Evolutionary conservation across 1,140 invertebrate species (phyloP).

Genomic region (Trachymyrmex septentrionalis): DNA sequence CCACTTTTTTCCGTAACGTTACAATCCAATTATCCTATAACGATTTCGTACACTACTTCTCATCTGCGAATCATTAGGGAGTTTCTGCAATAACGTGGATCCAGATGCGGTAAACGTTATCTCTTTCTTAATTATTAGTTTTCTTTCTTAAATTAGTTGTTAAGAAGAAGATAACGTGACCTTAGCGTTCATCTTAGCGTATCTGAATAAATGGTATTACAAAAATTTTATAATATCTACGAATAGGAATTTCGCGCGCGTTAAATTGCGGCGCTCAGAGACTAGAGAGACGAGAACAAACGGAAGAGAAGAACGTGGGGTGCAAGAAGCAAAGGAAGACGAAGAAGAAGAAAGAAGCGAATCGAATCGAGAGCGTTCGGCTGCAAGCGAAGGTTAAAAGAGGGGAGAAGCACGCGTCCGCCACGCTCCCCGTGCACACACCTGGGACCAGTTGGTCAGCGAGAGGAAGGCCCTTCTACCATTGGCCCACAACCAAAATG

Average conservation of each 20-base stretch:
- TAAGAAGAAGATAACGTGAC: no score
- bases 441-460: conserved; percentile 78
- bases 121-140: no score
- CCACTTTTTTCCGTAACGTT: not conserved
- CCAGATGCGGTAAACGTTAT: no score
- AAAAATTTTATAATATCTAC: not conserved
- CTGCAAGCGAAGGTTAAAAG: conserved; percentile 75
- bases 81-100: no score
- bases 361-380: conserved; percentile 73
- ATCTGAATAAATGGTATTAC: no score
- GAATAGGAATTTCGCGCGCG: conserved; percentile 25
- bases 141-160: no score
- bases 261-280: conserved; percentile 16
- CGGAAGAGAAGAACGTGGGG: conserved; percentile 23
- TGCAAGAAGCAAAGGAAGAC: conserved; percentile 48
- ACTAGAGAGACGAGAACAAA: conserved; percentile 11
- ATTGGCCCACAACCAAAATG: conserved; percentile 77
- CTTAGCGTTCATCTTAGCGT: no score
- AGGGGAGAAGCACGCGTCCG: conserved; percentile 86
- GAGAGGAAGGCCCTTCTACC: conserved; percentile 68
- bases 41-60: not conserved
- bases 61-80: conserved; percentile 11
- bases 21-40: not conserved
- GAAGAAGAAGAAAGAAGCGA: conserved; percentile 66
- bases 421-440: conserved; percentile 81